phyloP scores from a whole-genome alignment of 2,888 invertebrate genomes.

The Phasia obesa region DNA sequence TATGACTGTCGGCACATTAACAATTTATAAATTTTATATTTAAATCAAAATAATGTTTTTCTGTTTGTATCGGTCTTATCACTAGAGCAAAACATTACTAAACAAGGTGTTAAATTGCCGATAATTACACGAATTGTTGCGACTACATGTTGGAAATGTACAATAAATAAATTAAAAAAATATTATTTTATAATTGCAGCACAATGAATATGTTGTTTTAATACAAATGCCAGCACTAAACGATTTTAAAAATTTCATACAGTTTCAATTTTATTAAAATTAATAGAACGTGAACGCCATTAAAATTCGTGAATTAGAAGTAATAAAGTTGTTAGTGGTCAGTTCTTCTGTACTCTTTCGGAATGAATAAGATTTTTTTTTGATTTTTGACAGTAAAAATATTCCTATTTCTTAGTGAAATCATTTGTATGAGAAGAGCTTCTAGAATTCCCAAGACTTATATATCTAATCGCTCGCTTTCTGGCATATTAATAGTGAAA shows the following conservation, averaged over 20 bases:
- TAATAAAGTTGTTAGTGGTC: background rate
- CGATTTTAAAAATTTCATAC: conserved; percentile 19
- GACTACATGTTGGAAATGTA: background rate
- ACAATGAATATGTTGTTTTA: conserved; percentile 16
- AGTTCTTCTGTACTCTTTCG: background rate
- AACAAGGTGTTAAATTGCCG: conserved; percentile 53
- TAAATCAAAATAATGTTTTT: conserved; percentile 17
- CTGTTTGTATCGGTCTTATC: background rate
- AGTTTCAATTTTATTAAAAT: conserved; percentile 25
- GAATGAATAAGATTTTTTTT: background rate
- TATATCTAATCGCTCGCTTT: too few relatives aligned
- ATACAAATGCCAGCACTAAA: conserved; percentile 1
- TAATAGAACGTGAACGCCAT: conserved; percentile 47
- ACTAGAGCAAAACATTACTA: conserved; percentile 58
- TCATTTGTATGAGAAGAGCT: too few relatives aligned
- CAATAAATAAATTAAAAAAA: background rate
- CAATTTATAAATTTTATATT: conserved; percentile 26
- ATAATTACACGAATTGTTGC: conserved; percentile 34
- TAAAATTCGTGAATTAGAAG: background rate
- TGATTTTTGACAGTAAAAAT: too few relatives aligned
- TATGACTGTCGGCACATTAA: background rate
- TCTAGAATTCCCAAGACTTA: too few relatives aligned
- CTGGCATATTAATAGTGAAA: too few relatives aligned
- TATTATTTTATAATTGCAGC: too few relatives aligned
- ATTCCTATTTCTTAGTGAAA: too few relatives aligned